Evolutionary conservation across 1,140 invertebrate species (phyloP), one percentile per base, ranked within the genome.

Genomic region (Platyscapa corneri): DNA sequence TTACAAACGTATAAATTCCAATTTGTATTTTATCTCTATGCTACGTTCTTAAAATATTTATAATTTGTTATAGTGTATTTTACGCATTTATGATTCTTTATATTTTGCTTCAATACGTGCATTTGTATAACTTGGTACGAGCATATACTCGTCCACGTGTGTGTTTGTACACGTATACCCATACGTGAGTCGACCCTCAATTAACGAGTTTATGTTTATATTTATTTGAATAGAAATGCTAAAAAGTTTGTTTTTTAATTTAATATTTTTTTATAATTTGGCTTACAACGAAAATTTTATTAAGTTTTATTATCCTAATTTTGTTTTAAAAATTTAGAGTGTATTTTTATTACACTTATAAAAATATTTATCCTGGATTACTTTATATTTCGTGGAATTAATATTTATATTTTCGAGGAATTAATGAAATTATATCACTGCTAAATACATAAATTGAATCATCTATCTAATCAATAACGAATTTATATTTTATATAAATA

Each of bases 291-390:
- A 65, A 65, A 65, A 46, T 46, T 46, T 32, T n/a, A 65, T 3
- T 65, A 14, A 32, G 30, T 75, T 60, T 27, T 46, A 64, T n/a
- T 60, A 23, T 64, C n/a, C 53, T 83, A 83, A 49, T 46, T 77
- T 64, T 65, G 49, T 53, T 65, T 27, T 6, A 77, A 60, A 77
- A 83, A 83, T 83, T 83, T 83, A 77, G 74, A n/a, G n/a, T n/a
- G n/a, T n/a, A n/a, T n/a, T 75, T 85, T 75, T 76, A 46, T 72
- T 79, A 80, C 65, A 80, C 77, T 80, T 85, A 87, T 82, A 83
- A 86, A 85, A 87, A 86, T 87, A 84, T 84, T 76, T 72, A 46
- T 60, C 42, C 67, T 84, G 8, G 7, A 53, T 14, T 86, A 86
- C 39, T 64, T 84, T 64, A 78, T 39, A 83, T 81, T 42, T 27